Base-by-base conservation (phyloP, 2,888 invertebrate genomes). In the Phalangium opilio region DNA sequence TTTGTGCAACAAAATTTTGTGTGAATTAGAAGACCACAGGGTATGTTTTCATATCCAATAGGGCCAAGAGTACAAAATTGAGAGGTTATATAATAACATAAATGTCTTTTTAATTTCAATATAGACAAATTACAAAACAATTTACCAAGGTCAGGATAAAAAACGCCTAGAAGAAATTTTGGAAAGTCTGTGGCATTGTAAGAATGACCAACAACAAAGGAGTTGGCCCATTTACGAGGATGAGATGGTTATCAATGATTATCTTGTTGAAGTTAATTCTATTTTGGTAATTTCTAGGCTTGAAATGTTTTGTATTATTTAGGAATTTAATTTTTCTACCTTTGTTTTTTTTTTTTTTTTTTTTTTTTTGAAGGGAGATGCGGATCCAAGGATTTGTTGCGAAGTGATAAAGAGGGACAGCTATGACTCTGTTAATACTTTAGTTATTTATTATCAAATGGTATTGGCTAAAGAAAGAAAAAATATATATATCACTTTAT, bases 171-270 rank as follows among this genome's bases (percentile, higher is more conserved):
- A 27, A 27, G 27, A 27, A 27, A 27, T 27, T 27, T 27, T 38
- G 38, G 18, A 38, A 15, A 38, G 89, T 53, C 68, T 93, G 55
- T 83, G 83, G 2, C 81, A 80, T 52, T 87, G 89, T 55, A 90
- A 90, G 57, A 87, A 91, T 62, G 93, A 93, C 64, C 84, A 89
- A 0, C 91, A 95, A 62, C 93, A 95, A 62, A 73, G 93, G 49
- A 89, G 86, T 57, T 93, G 93, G 93, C 85, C 87, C 65, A 70
- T 93, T 27, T 85, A 91, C 63, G 91, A 93, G 63, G 93, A 93
- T 64, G 90, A 91, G 56, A 76, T 77, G 50, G 81, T 83, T 57
- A 91, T 93, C 61, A 78, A 79, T 50, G 82, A 84, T 51, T 83
- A 87, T 64, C 73, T 93, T 19, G 61, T 64, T 27, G 64, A 69